Evolutionary conservation across 1,140 invertebrate genomes (phyloP), one percentile per base, ranked within the genome.

Genomic region (Myzus persicae): DNA sequence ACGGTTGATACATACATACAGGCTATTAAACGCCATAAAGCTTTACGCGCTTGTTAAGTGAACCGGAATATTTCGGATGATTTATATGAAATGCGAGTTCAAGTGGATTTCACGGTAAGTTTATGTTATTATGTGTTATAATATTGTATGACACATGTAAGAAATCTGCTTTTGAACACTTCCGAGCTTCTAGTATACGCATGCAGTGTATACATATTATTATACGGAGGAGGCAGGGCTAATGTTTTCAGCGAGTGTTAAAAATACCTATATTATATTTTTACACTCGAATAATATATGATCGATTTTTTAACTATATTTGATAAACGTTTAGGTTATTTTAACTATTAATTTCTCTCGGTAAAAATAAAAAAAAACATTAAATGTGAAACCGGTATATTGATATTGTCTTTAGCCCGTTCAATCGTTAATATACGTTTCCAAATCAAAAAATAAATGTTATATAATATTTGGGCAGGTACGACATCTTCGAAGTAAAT

Each of bases 51-150:
- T 76, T 76, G 59, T 76, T 76, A 76, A 76, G 59, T 76, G 59
- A 76, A 76, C 59, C 59, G 59, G 31, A 76, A 76, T 76, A 76
- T 76, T 76, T 76, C 31, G 59, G 59, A 76, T 76, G 59, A 76
- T 76, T 76, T 76, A 76, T 76, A 76, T 76, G 31, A 76, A 76
- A 76, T n/a, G n/a, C n/a, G 59, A 76, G 59, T 76, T 76, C 59
- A 76, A 76, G 59, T 76, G 59, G 59, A 76, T 76, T 76, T 76
- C 59, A 76, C 18, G 59, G 59, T 76, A 76, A 76, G 59, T 76
- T 76, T 76, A 76, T 76, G 36, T n/a, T 76, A 76, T 76, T 76
- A 51, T 24, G 4, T 18, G 59, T 76, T 76, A 76, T 18, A n/a
- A 76, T 76, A 76, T 36, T 76, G 14, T 76, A 76, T n/a, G 59